Conservation (phyloP, 2,888 invertebrate genomes). For the Schrankia costaestrigalis region DNA sequence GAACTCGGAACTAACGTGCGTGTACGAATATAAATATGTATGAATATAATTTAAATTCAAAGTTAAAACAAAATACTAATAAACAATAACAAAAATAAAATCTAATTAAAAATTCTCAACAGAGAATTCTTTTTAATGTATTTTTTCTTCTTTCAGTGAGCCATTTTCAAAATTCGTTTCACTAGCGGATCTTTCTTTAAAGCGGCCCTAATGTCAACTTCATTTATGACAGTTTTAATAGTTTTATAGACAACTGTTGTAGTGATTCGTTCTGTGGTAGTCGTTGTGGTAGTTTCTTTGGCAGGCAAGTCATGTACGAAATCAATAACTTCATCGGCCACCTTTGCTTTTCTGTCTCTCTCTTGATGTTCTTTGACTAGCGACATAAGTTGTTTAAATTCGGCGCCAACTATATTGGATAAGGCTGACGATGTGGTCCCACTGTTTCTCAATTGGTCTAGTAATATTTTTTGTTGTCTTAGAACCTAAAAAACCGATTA, state of each 20-base stretch:
- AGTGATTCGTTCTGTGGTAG: constrained; percentile 1
- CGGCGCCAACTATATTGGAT: too few relatives aligned
- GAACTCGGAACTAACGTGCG: too few relatives aligned
- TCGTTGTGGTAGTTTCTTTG: background rate
- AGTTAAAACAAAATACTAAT: too few relatives aligned
- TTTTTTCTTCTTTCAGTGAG: constrained; percentile 34
- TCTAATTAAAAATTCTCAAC: background rate
- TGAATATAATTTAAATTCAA: too few relatives aligned
- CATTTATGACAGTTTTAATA: constrained; percentile 44
- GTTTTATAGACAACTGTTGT: constrained; percentile 20
- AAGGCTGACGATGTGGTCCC: too few relatives aligned
- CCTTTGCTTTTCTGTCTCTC: background rate
- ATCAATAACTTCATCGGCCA: background rate
- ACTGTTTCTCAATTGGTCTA: too few relatives aligned
- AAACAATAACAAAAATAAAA: too few relatives aligned
- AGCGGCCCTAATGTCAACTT: constrained; percentile 41
- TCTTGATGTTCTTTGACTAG: too few relatives aligned
- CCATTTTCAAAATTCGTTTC: constrained; percentile 50
- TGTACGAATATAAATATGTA: too few relatives aligned
- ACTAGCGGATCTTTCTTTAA: constrained; percentile 50
- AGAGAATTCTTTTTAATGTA: constrained; percentile 26
- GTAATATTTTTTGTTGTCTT: too few relatives aligned
- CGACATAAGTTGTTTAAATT: too few relatives aligned
- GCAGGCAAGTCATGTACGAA: background rate
- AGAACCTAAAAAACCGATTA: too few relatives aligned